Evolutionary conservation across 2,888 invertebrate species (phyloP), one percentile per base, ranked within the genome.

Genomic region (Odontomyia ornata): DNA sequence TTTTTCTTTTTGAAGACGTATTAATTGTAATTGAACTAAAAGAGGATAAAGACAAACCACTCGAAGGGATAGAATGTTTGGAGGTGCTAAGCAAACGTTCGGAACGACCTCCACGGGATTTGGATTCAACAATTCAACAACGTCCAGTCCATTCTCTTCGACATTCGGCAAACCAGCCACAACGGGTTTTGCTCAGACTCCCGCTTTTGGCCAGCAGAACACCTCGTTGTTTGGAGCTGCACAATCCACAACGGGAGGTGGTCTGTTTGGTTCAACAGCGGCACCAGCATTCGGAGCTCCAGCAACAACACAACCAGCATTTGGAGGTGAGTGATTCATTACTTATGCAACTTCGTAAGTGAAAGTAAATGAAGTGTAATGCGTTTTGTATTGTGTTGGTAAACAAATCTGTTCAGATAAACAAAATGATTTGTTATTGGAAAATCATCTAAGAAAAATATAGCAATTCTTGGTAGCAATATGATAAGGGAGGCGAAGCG

Each of bases 271-370:
- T 4, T 87, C 90, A 0, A 87, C 90, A 0, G 85, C 90, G 1
- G 88, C 91, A 1, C 88, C 91, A 2, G 89, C 90, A 4, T 93
- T 94, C 86, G 93, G 93, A 15, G 85, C 88, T 77, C 87, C 91
- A 2, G 88, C 90, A 18, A 87, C 90, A 69, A 81, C 84, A 3
- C 82, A 82, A 67, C 82, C 83, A 25, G 78, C 84, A 65, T 87
- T 87, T 83, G 87, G 86, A 82, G 85, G 87, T 86, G 83, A 84
- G 82, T 76, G 52, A 47, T 1, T 11, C 1, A 43, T 43, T 13
- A 13, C 43, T 43, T 43, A 13, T 7, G 43, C 13, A n/a, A 43
- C 13, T 43, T 43, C 43, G 13, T 13, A 43, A 43, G 43, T 13
- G 43, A 9, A 13, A 43, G 7, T 43, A 9, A 13, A 43, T 43